Evolutionary conservation across 2,888 invertebrate species (phyloP).

Genomic region (Chironomus riparius): DNA sequence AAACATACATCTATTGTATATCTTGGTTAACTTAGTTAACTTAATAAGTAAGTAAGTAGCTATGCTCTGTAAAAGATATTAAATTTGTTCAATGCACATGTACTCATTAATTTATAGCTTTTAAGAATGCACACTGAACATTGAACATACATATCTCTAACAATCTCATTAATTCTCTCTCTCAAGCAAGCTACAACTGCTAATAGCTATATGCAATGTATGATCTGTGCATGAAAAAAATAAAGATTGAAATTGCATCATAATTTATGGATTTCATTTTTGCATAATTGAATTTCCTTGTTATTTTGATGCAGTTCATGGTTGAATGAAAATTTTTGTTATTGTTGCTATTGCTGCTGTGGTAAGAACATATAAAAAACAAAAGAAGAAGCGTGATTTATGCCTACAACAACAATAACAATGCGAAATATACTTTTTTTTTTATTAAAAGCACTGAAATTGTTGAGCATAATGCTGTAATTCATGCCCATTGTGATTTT

Average conservation of each 20-base stretch:
- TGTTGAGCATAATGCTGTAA: slow-evolving; percentile 17
- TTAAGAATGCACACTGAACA: not conserved
- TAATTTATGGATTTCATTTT: slow-evolving; percentile 21
- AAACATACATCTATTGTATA: no score
- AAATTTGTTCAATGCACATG: not conserved
- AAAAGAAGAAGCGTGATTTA: slow-evolving; percentile 20
- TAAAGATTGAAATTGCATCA: slow-evolving; percentile 13
- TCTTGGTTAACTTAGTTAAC: no score
- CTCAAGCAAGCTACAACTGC: not conserved
- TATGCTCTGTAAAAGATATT: no score
- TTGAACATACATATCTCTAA: not conserved
- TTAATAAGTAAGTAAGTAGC: no score
- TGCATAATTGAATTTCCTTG: slow-evolving; percentile 25
- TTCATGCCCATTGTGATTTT: slow-evolving; percentile 16
- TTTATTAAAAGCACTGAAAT: not conserved
- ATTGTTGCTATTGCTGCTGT: not conserved
- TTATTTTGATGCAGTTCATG: slow-evolving; percentile 15
- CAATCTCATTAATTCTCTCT: not conserved
- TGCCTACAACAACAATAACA: slow-evolving; percentile 8
- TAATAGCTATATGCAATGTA: not conserved
- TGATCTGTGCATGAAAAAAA: not conserved
- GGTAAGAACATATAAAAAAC: not conserved
- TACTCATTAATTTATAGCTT: slow-evolving; percentile 3
- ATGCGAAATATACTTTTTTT: not conserved
- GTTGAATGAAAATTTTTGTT: not conserved